Conservation (phyloP, 2,888 invertebrate genomes). For the Eupithecia exiguata region DNA sequence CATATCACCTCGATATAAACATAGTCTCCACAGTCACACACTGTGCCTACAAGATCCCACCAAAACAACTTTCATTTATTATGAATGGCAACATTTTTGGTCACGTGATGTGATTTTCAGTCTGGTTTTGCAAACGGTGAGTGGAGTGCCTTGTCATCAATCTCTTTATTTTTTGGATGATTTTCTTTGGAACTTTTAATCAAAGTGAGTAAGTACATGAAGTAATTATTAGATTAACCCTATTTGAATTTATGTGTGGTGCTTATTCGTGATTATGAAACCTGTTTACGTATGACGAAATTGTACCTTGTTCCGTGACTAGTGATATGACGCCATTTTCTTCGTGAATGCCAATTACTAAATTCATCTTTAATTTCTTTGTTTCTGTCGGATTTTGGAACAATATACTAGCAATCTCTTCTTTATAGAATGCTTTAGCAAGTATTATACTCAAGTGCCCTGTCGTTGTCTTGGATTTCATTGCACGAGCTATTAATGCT, state of each 20-base stretch:
- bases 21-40: no score
- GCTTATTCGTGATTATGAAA: slow-evolving; percentile 67
- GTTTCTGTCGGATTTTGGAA: slow-evolving; percentile 51
- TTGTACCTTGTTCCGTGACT: slow-evolving; percentile 83
- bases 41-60: slow-evolving; percentile 37
- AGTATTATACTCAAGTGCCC: slow-evolving; percentile 16
- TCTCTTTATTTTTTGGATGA: slow-evolving; percentile 82
- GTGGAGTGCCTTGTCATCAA: slow-evolving; percentile 85
- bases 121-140: slow-evolving; percentile 84
- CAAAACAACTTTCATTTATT: slow-evolving; percentile 16
- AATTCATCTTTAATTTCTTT: slow-evolving; percentile 78
- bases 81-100: slow-evolving; percentile 52
- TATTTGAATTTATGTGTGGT: slow-evolving; percentile 64
- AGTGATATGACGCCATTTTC: slow-evolving; percentile 85
- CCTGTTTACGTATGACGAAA: slow-evolving; percentile 77
- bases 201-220: slow-evolving; percentile 80
- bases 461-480: slow-evolving; percentile 33
- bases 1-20: no score
- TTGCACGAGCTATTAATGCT: slow-evolving; percentile 43
- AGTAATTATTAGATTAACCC: slow-evolving; percentile 62
- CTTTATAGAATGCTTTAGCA: slow-evolving; percentile 16
- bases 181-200: slow-evolving; percentile 83
- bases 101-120: slow-evolving; percentile 70
- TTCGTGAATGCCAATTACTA: slow-evolving; percentile 83
- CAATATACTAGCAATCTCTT: slow-evolving; percentile 10